Evolutionary conservation across 1,140 invertebrate genomes (phyloP), one percentile per base, ranked within the genome.

Genomic region (Monochamus saltuarius): DNA sequence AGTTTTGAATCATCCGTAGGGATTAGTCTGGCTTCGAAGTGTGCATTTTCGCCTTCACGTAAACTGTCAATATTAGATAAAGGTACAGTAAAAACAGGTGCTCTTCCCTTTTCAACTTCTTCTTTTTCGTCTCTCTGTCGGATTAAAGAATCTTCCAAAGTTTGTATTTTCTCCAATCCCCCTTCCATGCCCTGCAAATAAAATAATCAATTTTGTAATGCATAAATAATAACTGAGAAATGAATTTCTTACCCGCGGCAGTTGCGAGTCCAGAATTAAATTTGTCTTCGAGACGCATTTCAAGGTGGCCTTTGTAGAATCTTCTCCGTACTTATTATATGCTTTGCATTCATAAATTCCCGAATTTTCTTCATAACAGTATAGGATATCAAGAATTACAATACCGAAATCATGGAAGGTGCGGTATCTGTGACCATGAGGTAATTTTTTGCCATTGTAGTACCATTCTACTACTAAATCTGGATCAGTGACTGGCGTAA

Each of bases 401-500:
- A 97, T 95, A 59, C 90, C 95, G 79, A 98, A 98, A 75, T 99
- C 95, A 75, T 98, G 94, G 87, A 96, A 95, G 45, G 94, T 97
- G 67, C 94, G 87, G 75, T 95, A 98, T 58, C 95, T 87, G 80
- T 97, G 94, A 19, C 95, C 95, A 75, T 91, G 89, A 0, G 91
- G 90, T 63, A 97, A 79, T 74, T 94, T 94, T 76, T 94, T 91
- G 51, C 93, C 94, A 76, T 97, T 94, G 70, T 92, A 95, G 72
- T 89, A 95, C 94, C 94, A 98, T 77, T 96, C 92, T 7, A 99
- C 94, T 69, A 89, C 89, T 54, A 98, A 82, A 69, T 95, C 91
- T 14, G 95, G 94, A 82, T 97, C 95, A 56, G 88, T 91, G 1
- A 95, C 86, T 9, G 95, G 95, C 16, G 90, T 92, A 22, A 98